Conservation (phyloP, 2,888 invertebrate species). For the Dromius quadrimaculatus region DNA sequence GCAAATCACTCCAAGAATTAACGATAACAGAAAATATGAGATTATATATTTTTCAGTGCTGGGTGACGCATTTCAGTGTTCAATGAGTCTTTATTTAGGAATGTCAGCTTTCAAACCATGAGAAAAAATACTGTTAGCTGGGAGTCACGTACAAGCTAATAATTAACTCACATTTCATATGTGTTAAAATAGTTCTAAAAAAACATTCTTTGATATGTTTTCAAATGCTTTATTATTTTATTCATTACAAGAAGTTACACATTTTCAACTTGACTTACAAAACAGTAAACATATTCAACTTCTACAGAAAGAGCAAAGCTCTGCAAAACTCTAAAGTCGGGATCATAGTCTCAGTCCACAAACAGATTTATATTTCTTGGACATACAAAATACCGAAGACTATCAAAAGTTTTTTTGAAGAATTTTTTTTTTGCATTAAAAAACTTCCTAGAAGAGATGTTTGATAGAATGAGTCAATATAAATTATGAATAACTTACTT, state of each 20-base stretch:
- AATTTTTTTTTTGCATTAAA: not conserved
- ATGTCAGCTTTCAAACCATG: slow-evolving; percentile 99
- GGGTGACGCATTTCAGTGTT: slow-evolving; percentile 98
- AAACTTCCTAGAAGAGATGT: not conserved
- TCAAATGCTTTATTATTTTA: slow-evolving; percentile 8
- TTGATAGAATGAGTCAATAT: not conserved
- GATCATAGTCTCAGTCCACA: not conserved
- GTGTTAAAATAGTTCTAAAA: no score
- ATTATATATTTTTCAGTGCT: slow-evolving; percentile 83
- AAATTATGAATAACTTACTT: not conserved
- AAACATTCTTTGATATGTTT: no score
- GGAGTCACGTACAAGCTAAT: slow-evolving; percentile 68
- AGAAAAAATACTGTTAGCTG: slow-evolving; percentile 86
- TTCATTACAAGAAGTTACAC: no score
- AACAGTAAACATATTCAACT: not conserved
- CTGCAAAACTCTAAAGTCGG: not conserved
- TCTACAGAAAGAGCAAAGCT: not conserved
- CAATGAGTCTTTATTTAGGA: slow-evolving; percentile 96
- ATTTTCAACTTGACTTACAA: no score
- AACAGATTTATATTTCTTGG: not conserved
- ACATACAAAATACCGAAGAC: slow-evolving; percentile 2
- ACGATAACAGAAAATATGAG: no score
- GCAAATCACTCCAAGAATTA: no score
- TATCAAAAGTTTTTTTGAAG: not conserved
- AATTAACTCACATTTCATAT: slow-evolving; percentile 52